Conservation (phyloP, 2,113 vertebrate genomes). For the Perca flavescens region DNA sequence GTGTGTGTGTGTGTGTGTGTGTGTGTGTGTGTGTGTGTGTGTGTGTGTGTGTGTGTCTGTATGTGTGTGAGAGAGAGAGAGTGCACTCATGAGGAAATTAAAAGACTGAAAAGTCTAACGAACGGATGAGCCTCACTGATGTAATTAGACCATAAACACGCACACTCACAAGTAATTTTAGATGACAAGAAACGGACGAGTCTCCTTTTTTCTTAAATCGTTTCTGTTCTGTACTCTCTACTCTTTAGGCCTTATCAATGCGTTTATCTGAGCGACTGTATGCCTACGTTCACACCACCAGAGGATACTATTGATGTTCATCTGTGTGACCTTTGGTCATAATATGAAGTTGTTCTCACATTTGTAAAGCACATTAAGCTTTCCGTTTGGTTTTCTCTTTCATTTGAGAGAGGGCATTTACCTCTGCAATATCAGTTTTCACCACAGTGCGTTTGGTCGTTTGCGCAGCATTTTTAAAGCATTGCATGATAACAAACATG, state of each 20-base stretch:
- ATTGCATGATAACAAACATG: neutral
- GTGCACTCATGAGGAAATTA: conserved; percentile 18
- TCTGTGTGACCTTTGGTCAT: neutral
- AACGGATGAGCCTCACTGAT: conserved; percentile 33
- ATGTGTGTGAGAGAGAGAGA: neutral
- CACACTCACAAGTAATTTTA: conserved; percentile 23
- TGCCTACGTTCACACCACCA: neutral
- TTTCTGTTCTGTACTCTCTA: neutral
- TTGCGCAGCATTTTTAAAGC: neutral
- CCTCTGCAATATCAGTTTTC: neutral
- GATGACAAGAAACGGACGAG: neutral
- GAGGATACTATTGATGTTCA: neutral
- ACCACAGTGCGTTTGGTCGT: neutral
- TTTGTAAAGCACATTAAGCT: neutral
- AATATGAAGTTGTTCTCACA: neutral
- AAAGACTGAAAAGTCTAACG: neutral
- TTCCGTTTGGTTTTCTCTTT: neutral
- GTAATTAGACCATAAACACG: conserved; percentile 22
- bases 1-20: neutral
- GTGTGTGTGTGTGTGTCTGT: too few relatives aligned
- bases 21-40: neutral
- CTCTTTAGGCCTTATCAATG: neutral
- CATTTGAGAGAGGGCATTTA: neutral
- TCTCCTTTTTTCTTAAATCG: neutral
- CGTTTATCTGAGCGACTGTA: neutral